These are phyloP conservation scores for Bombus huntii DNA, from an alignment of 1,140 invertebrate genomes.

Conservation along the genomic window DNA sequence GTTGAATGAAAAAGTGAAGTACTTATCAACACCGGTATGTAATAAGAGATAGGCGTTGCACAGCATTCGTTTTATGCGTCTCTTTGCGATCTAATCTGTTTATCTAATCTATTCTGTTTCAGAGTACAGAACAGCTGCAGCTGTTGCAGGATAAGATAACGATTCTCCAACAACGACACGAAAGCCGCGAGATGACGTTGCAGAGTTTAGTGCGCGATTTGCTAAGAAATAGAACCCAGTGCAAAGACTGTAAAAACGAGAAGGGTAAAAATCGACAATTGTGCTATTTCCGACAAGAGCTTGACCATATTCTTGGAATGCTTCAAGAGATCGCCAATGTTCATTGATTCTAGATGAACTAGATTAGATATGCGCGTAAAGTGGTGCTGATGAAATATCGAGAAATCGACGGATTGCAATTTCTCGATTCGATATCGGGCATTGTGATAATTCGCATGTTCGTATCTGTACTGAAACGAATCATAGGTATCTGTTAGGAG, in stretches of 20 bases:
- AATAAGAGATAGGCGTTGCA: background rate
- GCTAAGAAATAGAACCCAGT: constrained; percentile 76
- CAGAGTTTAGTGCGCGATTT: constrained; percentile 82
- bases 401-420: background rate
- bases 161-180: constrained; percentile 81
- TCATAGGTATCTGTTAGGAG: constrained; percentile 8
- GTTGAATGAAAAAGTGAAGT: constrained; percentile 80
- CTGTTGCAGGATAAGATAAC: constrained; percentile 81
- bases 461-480: constrained; percentile 19
- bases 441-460: constrained; percentile 63
- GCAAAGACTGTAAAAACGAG: constrained; percentile 76
- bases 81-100: background rate
- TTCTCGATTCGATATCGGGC: constrained; percentile 52
- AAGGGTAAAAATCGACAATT: constrained; percentile 80
- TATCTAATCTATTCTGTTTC: constrained; percentile 33
- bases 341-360: constrained; percentile 63
- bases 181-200: constrained; percentile 81
- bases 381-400: background rate
- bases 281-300: constrained; percentile 81
- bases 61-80: background rate
- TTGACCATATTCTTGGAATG: constrained; percentile 82
- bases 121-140: constrained; percentile 80
- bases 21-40: constrained; percentile 79
- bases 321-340: constrained; percentile 80
- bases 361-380: background rate